Evolutionary conservation across 2,888 invertebrate species (phyloP).

Genomic region (Lasius fuliginosus): DNA sequence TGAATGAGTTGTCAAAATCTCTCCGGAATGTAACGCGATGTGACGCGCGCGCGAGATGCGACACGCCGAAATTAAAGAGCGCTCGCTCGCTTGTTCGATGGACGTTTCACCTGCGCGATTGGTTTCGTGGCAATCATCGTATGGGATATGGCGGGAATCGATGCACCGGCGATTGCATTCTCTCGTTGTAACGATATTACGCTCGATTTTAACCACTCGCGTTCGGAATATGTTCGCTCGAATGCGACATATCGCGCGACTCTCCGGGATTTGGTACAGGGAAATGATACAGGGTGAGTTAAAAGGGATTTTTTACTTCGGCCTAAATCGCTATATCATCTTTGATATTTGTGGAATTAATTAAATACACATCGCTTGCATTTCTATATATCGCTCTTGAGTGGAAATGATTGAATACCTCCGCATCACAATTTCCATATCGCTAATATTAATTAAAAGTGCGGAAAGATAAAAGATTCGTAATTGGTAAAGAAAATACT

Average conservation of each 20-base stretch:
- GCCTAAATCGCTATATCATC: conserved; percentile 14
- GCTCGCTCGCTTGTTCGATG: conserved; percentile 22
- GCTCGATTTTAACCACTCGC: conserved; percentile 46
- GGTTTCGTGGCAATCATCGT: conserved; percentile 44
- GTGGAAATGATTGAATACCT: conserved; percentile 23
- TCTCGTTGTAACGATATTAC: conserved; percentile 48
- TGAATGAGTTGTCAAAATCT: conserved; percentile 49
- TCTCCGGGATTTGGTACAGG: conserved; percentile 32
- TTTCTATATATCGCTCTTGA: background rate
- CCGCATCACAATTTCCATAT: background rate
- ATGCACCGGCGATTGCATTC: conserved; percentile 27
- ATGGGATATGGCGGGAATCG: conserved; percentile 20
- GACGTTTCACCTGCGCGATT: conserved; percentile 44
- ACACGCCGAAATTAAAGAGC: conserved; percentile 44
- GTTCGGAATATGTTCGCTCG: conserved; percentile 1
- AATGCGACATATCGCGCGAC: conserved; percentile 18
- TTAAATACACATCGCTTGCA: conserved; percentile 13
- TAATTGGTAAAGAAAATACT: background rate
- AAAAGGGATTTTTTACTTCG: conserved; percentile 40
- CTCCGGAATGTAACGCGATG: background rate
- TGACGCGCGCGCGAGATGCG: background rate
- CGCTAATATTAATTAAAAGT: conserved; percentile 29
- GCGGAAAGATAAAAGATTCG: background rate
- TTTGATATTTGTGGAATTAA: conserved; percentile 41
- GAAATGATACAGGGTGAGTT: conserved; percentile 20